Conservation (phyloP, 2,113 vertebrate genomes). For the Siniperca knerii region DNA sequence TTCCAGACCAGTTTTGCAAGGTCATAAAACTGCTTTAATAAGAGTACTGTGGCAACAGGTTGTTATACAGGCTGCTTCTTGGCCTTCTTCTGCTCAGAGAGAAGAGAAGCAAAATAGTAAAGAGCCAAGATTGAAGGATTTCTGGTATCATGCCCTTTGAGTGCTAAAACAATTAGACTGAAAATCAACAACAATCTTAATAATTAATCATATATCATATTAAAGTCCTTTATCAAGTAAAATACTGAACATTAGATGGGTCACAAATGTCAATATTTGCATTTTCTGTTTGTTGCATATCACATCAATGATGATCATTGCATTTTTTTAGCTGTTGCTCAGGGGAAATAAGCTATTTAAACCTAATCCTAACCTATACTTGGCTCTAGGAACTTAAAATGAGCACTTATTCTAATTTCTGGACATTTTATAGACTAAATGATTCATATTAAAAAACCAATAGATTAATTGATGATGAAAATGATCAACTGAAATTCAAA, state of each 20-base stretch:
- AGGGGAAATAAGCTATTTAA: too few relatives aligned
- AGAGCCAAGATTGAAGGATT: not conserved
- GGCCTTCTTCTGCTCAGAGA: constrained; percentile 28
- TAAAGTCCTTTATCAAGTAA: too few relatives aligned
- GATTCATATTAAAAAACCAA: too few relatives aligned
- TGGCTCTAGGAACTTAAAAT: too few relatives aligned
- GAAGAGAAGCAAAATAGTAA: not conserved
- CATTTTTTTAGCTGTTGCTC: too few relatives aligned
- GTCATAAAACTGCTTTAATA: constrained; percentile 61
- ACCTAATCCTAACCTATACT: too few relatives aligned
- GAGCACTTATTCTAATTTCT: too few relatives aligned
- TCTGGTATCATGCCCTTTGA: not conserved
- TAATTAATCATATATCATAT: not conserved
- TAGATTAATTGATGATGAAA: not conserved
- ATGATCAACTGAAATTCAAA: not conserved
- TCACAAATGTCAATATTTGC: too few relatives aligned
- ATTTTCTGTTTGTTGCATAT: too few relatives aligned
- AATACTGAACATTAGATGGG: too few relatives aligned
- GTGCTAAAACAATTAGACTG: not conserved
- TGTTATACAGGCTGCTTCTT: constrained; percentile 29
- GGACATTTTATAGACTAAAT: too few relatives aligned
- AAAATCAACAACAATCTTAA: not conserved
- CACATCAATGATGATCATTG: too few relatives aligned
- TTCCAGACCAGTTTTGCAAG: constrained; percentile 69
- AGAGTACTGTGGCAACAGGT: constrained; percentile 57